Conservation (phyloP, 2,113 vertebrate genomes). For the Calidris pygmaea region DNA sequence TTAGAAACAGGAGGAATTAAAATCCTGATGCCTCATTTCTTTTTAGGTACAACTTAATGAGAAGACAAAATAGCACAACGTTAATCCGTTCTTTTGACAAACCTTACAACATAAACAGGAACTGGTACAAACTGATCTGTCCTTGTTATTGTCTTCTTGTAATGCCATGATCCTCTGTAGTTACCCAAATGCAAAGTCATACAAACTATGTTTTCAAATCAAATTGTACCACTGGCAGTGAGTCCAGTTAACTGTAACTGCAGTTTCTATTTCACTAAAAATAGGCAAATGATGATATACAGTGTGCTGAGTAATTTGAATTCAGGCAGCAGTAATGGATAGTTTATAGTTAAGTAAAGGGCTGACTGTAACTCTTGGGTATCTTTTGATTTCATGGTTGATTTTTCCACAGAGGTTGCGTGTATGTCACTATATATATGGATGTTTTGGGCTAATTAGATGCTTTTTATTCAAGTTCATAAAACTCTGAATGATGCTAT, state of each 20-base stretch:
- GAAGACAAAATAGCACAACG: constrained; percentile 40
- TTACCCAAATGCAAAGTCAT: constrained; percentile 6
- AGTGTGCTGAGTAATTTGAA: neutral
- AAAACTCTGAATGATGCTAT: neutral
- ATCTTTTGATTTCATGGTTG: neutral
- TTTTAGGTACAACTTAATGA: constrained; percentile 48
- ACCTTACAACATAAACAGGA: constrained; percentile 20
- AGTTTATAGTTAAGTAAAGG: neutral
- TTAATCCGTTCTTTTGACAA: constrained; percentile 41
- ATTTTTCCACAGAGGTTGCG: neutral
- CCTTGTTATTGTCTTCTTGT: neutral
- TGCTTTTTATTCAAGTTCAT: neutral
- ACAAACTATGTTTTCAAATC: constrained; percentile 17
- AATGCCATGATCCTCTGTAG: neutral
- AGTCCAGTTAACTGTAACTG: constrained; percentile 6
- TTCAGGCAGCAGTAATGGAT: neutral
- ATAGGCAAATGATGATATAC: constrained; percentile 5
- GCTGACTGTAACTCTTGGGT: neutral
- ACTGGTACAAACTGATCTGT: neutral
- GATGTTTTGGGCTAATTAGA: constrained; percentile 11
- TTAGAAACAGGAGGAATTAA: constrained; percentile 25
- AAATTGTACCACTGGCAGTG: neutral
- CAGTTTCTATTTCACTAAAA: constrained; percentile 29
- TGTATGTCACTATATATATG: neutral
- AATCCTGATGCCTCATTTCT: constrained; percentile 20